phyloP scores from a whole-genome alignment of 2,797 vertebrate species.

The Artibeus jamaicensis region DNA sequence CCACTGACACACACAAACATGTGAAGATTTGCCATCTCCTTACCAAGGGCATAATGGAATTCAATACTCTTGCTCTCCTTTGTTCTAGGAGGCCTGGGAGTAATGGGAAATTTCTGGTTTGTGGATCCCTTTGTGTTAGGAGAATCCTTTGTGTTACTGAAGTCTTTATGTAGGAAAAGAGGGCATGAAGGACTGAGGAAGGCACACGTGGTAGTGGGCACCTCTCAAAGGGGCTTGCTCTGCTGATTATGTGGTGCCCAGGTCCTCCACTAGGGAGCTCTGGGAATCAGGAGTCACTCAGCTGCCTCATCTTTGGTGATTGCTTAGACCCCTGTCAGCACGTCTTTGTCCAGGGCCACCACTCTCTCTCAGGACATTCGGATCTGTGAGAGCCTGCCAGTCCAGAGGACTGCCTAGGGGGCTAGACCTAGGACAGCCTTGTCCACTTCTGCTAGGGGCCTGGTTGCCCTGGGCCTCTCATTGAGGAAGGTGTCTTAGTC shows the following conservation, averaged over 20 bases:
- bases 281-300: neutral
- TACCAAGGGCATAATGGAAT: neutral
- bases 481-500: neutral
- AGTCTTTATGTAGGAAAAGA: neutral
- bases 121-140: neutral
- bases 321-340: neutral
- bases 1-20: accelerated
- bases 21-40: neutral
- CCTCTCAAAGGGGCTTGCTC: neutral
- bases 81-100: neutral
- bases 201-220: neutral
- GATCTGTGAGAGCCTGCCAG: neutral
- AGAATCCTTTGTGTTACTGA: neutral
- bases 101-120: neutral
- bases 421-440: neutral
- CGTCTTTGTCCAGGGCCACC: neutral
- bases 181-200: neutral
- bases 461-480: neutral
- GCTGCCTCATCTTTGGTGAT: neutral
- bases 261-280: neutral
- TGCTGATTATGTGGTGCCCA: neutral
- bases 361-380: neutral
- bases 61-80: neutral
- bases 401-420: neutral
- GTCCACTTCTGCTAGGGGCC: neutral